Percentiles rank a stretch among this genome's conserved stretches.
Conservation (phyloP, 2,113 vertebrate genomes). For the Falcunculus frontatus region DNA sequence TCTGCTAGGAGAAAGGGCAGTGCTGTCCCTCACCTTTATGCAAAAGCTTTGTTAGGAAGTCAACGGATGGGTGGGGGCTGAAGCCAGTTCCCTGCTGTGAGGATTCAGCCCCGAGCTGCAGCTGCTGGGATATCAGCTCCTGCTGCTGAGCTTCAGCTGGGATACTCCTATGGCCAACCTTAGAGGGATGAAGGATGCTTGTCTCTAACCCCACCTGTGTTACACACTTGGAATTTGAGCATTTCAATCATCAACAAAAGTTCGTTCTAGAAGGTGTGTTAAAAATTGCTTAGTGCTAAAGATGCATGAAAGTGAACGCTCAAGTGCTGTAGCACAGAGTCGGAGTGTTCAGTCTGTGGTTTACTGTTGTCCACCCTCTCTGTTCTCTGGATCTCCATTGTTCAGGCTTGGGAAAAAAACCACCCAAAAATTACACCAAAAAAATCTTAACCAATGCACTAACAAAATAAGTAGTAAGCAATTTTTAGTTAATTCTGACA, state of each 20-base stretch:
- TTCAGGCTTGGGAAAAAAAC: background rate
- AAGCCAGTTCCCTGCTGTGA: background rate
- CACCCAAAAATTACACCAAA: background rate
- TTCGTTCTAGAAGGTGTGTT: background rate
- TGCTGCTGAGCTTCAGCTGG: background rate
- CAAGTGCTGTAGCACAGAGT: background rate
- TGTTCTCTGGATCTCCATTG: background rate
- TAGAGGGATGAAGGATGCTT: background rate
- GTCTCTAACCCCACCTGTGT: background rate
- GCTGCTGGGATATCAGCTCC: background rate
- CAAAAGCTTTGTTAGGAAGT: background rate
- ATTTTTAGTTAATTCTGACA: background rate
- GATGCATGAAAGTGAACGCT: background rate
- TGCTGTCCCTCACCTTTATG: background rate
- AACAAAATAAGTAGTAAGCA: background rate
- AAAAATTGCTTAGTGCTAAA: background rate
- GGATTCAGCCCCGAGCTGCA: background rate
- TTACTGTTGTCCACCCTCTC: background rate
- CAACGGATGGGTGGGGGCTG: background rate
- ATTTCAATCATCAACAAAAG: background rate
- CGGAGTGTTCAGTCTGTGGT: background rate
- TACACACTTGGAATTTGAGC: background rate
- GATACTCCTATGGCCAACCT: rapidly evolving
- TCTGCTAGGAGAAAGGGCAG: background rate
- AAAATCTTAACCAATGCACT: background rate